Base-by-base conservation (phyloP, 92 coral and sea anemone species). In the Zoanthus solanderi region DNA sequence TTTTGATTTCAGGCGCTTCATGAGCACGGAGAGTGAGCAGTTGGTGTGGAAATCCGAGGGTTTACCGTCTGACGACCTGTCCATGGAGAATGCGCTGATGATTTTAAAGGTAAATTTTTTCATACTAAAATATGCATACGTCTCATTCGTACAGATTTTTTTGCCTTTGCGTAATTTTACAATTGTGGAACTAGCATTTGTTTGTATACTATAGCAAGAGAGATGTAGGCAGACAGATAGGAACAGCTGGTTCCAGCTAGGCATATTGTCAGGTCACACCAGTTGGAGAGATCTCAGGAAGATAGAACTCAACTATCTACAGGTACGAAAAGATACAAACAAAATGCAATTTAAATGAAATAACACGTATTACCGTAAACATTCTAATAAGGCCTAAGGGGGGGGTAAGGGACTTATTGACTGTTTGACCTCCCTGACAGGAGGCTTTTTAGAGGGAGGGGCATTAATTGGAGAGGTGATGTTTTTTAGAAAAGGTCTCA, bases 1-100 rank as follows among this genome's bases (percentile, higher is more conserved):
- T 12, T 97, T 97, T 91, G 98, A 97, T 89, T 95, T 97, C 88
- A 95, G 99, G 84, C 94, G 99, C 37, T 97, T 97, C 83, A 93
- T 97, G 93, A 97, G 99, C 65, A 97, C 98, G 9, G 99, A 97
- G 90, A 97, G 99, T 81, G 99, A 97, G 71, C 99, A 97, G 79
- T 91, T 97, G 37, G 96, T 92, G 4, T 97, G 99, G 99, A 97
- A 97, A 82, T 94, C 99, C 44, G 99, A 97, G 84, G 99, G 99
- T 12, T 80, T 97, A 75, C 99, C 99, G 3, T 95, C 98, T 65
- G 99, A 97, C 88, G 99, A 97, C 75, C 92, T 97, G 47, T 97
- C 99, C 67, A 97, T 97, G 96, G 99, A 97, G 83, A 97, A 97
- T 76, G 99, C 99, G 9, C 91, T 97, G 72, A 98, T 97, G 63